A percentile compares a stretch with the other conserved stretches of the same genome.
phyloP scores from a whole-genome alignment of 2,113 vertebrate genomes.

The Uria lomvia region DNA sequence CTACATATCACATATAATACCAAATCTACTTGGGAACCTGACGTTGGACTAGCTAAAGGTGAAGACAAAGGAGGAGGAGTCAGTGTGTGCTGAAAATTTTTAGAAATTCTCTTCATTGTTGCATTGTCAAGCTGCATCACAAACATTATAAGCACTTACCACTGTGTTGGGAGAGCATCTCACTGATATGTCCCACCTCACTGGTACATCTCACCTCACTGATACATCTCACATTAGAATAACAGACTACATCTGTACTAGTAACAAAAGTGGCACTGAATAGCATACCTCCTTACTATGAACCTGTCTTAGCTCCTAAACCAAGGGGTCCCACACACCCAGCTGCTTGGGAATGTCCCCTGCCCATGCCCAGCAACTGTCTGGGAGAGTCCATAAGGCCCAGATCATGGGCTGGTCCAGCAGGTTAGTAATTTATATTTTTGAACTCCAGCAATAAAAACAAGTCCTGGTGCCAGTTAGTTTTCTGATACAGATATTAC shows the following conservation, averaged over 20 bases:
- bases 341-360: not conserved
- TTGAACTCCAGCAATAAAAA: not conserved
- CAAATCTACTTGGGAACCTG: not conserved
- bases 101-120: not conserved
- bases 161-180: not conserved
- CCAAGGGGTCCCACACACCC: rapidly evolving
- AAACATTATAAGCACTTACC: not conserved
- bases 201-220: not conserved
- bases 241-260: not conserved
- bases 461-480: rapidly evolving
- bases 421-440: not conserved
- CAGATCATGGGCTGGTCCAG: not conserved
- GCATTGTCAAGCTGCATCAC: not conserved
- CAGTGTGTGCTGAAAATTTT: not conserved
- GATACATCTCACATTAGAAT: not conserved
- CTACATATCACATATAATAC: not conserved
- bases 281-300: not conserved
- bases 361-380: not conserved
- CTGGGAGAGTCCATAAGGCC: not conserved
- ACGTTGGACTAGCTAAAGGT: not conserved
- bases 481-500: not conserved
- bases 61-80: not conserved
- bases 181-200: not conserved
- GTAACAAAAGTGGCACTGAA: not conserved
- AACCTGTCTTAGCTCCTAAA: not conserved